Base-by-base conservation (phyloP, 2,113 vertebrate genomes). In the Leptosomus discolor region DNA sequence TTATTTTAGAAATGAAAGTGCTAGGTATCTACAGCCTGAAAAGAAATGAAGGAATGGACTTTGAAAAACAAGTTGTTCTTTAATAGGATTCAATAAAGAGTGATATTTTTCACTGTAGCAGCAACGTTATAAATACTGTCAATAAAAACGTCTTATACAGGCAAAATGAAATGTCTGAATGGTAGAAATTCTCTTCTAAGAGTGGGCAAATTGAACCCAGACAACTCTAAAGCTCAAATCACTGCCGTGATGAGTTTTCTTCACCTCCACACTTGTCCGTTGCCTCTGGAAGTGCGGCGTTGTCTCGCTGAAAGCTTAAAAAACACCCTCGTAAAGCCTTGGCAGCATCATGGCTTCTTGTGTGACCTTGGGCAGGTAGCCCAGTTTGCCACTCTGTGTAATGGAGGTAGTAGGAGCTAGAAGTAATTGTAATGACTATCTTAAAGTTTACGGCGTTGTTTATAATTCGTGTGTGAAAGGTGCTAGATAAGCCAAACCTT, bases 251-350 rank as follows among this genome's bases (percentile, higher is more conserved):
- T 4, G 65, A 45, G 20, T 21, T 68, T 88, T 57, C n/a, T n/a
- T 26, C 8, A 1, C 4, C 34, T n/a, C 64, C 48, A 3, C 15
- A 0, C 26, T 60, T 71, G 9, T 6, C 39, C 2, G 0, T 51
- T 21, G 37, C 30, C 70, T 53, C 57, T 41, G 18, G 21, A 36
- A 60, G 21, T 1, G 5, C 68, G 29, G 26, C 6, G 0, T 29
- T 37, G 19, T 37, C 23, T 56, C 6, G 1, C 34, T 30, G 43
- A 46, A 64, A 88, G 12, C 43, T 5, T 57, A 50, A 16, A 30
- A 50, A 61, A 68, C 8, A 16, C 22, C n/a, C n/a, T 34, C 6
- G 0, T 37, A 45, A 57, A 82, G 36, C 43, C 32, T 90, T 43
- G 22, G 41, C n/a, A 9, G 36, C 5, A 0, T 14, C 27, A 0